phyloP scores from a whole-genome alignment of 2,888 invertebrate species.

The Drosophila testacea region DNA sequence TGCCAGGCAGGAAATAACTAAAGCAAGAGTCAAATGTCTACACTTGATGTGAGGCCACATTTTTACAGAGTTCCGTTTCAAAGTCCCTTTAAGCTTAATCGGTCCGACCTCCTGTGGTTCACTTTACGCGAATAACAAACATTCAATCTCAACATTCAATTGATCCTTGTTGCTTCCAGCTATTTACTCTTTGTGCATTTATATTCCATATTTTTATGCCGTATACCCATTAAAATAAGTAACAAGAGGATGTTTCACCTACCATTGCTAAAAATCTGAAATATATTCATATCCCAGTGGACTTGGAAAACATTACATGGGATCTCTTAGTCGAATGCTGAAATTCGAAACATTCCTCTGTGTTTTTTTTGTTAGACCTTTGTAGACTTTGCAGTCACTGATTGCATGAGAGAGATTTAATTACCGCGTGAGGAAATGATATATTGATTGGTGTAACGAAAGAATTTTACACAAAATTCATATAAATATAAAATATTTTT shows the following conservation, averaged over 20 bases:
- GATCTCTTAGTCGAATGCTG: neutral
- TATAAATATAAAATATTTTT: slow-evolving; percentile 8
- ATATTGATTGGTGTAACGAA: slow-evolving; percentile 58
- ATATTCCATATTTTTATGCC: neutral
- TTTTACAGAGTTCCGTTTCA: slow-evolving; percentile 12
- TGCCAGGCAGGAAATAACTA: slow-evolving; percentile 19
- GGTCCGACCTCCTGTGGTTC: neutral
- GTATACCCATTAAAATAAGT: neutral
- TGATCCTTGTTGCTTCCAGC: slow-evolving; percentile 21
- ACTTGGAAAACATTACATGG: neutral
- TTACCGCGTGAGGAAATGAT: slow-evolving; percentile 62
- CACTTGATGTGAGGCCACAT: slow-evolving; percentile 5
- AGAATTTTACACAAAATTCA: slow-evolving; percentile 2
- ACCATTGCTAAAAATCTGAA: neutral
- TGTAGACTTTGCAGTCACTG: slow-evolving; percentile 2
- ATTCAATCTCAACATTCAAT: slow-evolving; percentile 2
- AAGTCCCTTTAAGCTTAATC: slow-evolving; percentile 32
- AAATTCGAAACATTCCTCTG: neutral
- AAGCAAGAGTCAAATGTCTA: slow-evolving; percentile 11
- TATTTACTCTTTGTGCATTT: slow-evolving; percentile 34
- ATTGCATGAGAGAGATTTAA: slow-evolving; percentile 52
- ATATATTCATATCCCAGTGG: too few relatives aligned
- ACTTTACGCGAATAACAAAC: slow-evolving; percentile 1
- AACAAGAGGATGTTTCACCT: too few relatives aligned
- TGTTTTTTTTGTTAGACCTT: neutral